These are phyloP conservation scores for Aplodontia rufa DNA, from an alignment of 2,113 vertebrate genomes.

Conservation along the genomic window DNA sequence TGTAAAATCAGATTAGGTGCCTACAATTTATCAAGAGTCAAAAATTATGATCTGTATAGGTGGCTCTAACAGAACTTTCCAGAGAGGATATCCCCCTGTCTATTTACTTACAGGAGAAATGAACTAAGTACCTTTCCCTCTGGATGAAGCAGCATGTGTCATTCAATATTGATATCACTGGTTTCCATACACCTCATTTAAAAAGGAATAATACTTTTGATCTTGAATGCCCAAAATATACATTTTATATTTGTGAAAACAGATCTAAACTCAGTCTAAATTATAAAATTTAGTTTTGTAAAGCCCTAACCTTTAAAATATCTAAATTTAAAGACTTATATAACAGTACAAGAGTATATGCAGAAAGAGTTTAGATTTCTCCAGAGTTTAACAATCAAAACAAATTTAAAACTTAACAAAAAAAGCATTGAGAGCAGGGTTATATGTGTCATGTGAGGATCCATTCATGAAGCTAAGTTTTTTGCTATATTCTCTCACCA, in stretches of 20 bases:
- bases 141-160: not conserved
- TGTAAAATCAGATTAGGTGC: not conserved
- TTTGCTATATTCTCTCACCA: slow-evolving; percentile 82
- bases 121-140: not conserved
- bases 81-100: not conserved
- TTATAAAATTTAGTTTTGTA: slow-evolving; percentile 65
- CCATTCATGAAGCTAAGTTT: slow-evolving; percentile 74
- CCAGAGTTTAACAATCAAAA: slow-evolving; percentile 75
- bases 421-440: slow-evolving; percentile 71
- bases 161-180: slow-evolving; percentile 1
- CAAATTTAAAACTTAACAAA: slow-evolving; percentile 76
- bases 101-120: not conserved
- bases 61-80: not conserved
- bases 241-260: slow-evolving; percentile 77
- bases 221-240: slow-evolving; percentile 57
- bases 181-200: slow-evolving; percentile 14
- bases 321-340: slow-evolving; percentile 58
- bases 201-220: slow-evolving; percentile 43
- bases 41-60: not conserved
- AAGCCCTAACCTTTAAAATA: slow-evolving; percentile 62
- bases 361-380: slow-evolving; percentile 72
- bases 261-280: slow-evolving; percentile 74
- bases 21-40: not conserved
- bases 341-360: slow-evolving; percentile 24
- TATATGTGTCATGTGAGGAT: slow-evolving; percentile 72